These are phyloP conservation scores for Bufotes viridis DNA, from an alignment of 2,797 vertebrate species.

Conservation along the genomic window DNA sequence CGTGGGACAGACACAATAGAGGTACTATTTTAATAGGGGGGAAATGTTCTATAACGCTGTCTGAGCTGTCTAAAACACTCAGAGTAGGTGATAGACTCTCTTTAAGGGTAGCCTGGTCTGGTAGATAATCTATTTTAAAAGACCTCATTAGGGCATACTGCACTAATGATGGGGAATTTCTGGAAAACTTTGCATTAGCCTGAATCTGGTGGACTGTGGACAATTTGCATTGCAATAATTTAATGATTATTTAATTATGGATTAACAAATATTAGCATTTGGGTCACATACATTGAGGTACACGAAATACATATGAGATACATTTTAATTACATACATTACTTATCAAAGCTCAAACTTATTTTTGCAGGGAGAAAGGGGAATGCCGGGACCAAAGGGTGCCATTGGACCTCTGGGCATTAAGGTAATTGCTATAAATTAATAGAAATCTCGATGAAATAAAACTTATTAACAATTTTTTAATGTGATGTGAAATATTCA, in stretches of 20 bases:
- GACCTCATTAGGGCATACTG: background rate
- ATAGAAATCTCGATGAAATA: background rate
- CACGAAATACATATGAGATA: background rate
- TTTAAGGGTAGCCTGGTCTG: background rate
- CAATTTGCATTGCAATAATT: background rate
- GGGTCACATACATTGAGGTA: background rate
- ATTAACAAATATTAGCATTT: background rate
- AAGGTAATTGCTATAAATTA: slow-evolving; percentile 66
- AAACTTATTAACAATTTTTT: background rate
- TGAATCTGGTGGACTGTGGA: background rate
- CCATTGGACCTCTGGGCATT: slow-evolving; percentile 46
- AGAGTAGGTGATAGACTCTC: no score
- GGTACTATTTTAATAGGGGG: no score
- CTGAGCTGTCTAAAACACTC: no score
- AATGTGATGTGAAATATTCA: background rate
- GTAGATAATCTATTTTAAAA: background rate
- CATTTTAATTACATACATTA: background rate
- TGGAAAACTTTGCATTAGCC: background rate
- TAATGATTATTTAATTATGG: background rate
- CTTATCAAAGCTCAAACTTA: background rate
- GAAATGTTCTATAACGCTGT: no score
- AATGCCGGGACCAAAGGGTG: slow-evolving; percentile 42
- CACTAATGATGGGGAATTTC: background rate
- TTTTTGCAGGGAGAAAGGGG: slow-evolving; percentile 58
- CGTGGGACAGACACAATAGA: no score